Evolutionary conservation across 2,113 vertebrate species (phyloP), one percentile per base, ranked within the genome.

Genomic region (Sinocyclocheilus grahami): DNA sequence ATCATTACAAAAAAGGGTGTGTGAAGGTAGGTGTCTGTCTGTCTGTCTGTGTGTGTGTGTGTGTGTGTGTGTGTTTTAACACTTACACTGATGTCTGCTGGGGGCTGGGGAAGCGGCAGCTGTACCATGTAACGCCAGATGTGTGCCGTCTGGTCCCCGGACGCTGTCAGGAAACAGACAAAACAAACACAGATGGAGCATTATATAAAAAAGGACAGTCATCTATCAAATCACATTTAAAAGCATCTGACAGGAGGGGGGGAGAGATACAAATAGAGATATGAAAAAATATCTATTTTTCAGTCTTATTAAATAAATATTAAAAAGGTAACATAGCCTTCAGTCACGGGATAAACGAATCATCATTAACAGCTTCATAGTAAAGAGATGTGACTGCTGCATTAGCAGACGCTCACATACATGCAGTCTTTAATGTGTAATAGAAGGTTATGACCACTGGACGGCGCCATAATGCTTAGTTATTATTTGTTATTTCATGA

Each of bases 51-150:
- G 3, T 37, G 37, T 39, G 39, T 39, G 7, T 9, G 42, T 42
- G 42, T 37, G 33, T 33, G 53, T 3, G 27, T 27, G 60, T 27
- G 71, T 48, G 71, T 48, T 11, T 55, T 14, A 63, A 46, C 88
- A 94, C 98, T 98, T 94, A 99, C 98, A 80, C 94, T 98, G 92
- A 96, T 95, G 93, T 99, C 98, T 87, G 97, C 94, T 53, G 95
- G 93, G 10, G 98, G 98, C 92, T 97, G 98, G 62, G 97, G 97
- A 83, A 94, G 92, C 14, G 98, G 98, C 85, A 99, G 95, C 93
- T 99, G 98, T 72, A 99, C 96, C 89, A 97, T 96, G 67, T 97
- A 99, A 88, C 97, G 96, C 98, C 98, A 99, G 94, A 99, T 97
- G 94, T 99, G 98, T 92, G 97, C 97, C 46, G 97, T 99, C 96